These are phyloP conservation scores for Mionectes macconnelli DNA, from an alignment of 2,113 vertebrate genomes.

Conservation along the genomic window DNA sequence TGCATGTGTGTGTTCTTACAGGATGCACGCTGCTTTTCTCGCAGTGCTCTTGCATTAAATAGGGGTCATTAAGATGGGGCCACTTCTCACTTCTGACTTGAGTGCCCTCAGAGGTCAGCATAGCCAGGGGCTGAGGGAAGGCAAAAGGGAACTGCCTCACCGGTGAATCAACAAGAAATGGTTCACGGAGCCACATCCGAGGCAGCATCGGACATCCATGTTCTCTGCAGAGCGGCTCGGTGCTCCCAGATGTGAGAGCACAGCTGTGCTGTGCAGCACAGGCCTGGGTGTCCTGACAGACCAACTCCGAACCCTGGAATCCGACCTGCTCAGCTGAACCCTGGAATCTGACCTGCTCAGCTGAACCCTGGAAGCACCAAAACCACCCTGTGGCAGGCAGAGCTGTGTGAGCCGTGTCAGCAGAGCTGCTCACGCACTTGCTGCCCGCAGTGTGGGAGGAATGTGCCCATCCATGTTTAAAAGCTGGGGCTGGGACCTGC, in stretches of 20 bases:
- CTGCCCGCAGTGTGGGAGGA: not conserved
- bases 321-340: not conserved
- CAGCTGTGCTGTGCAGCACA: not conserved
- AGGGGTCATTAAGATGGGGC: not conserved
- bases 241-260: not conserved
- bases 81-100: rapidly evolving
- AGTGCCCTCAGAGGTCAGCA: not conserved
- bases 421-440: not conserved
- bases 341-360: not conserved
- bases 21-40: not conserved
- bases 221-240: not conserved
- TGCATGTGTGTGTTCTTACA: not conserved
- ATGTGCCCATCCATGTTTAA: not conserved
- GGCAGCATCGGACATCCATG: rapidly evolving
- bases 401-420: rapidly evolving
- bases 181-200: not conserved
- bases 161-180: not conserved
- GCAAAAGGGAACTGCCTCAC: not conserved
- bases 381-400: not conserved
- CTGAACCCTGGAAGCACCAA: not conserved
- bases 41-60: not conserved
- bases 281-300: not conserved
- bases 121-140: not conserved
- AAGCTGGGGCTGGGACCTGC: not conserved
- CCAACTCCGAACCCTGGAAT: not conserved